Conservation (phyloP, 1,140 invertebrate genomes). For the Helicoverpa zea region DNA sequence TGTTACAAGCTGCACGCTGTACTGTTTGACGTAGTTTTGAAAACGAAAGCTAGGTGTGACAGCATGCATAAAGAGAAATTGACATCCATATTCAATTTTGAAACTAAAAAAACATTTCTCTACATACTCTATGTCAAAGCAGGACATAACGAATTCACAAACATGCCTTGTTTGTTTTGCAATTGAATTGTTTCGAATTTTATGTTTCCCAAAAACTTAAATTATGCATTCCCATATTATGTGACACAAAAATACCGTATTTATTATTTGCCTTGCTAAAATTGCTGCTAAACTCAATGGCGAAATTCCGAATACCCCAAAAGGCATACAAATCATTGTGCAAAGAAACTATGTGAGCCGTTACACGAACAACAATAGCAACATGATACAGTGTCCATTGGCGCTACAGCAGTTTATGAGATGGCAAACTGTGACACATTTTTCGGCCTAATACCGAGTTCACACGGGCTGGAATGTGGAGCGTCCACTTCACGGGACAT, state of each 20-base stretch:
- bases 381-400: constrained; percentile 25
- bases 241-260: neutral
- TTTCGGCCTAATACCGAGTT: constrained; percentile 51
- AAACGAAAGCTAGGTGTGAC: too few relatives aligned
- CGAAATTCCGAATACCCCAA: neutral
- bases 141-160: too few relatives aligned
- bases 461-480: constrained; percentile 49
- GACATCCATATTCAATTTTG: too few relatives aligned
- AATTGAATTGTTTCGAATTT: too few relatives aligned
- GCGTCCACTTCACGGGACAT: constrained; percentile 67
- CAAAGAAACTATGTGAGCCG: constrained; percentile 9
- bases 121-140: too few relatives aligned
- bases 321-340: neutral
- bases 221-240: too few relatives aligned
- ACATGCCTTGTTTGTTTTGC: too few relatives aligned
- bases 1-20: too few relatives aligned
- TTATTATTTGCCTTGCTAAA: neutral
- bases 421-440: constrained; percentile 36
- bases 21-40: too few relatives aligned
- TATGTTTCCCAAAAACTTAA: too few relatives aligned
- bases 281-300: neutral
- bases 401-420: constrained; percentile 23
- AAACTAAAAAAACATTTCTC: too few relatives aligned
- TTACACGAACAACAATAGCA: constrained; percentile 1
- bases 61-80: too few relatives aligned